Evolutionary conservation across 2,888 invertebrate genomes (phyloP), one percentile per base, ranked within the genome.

Genomic region (Drosophila pullipes): DNA sequence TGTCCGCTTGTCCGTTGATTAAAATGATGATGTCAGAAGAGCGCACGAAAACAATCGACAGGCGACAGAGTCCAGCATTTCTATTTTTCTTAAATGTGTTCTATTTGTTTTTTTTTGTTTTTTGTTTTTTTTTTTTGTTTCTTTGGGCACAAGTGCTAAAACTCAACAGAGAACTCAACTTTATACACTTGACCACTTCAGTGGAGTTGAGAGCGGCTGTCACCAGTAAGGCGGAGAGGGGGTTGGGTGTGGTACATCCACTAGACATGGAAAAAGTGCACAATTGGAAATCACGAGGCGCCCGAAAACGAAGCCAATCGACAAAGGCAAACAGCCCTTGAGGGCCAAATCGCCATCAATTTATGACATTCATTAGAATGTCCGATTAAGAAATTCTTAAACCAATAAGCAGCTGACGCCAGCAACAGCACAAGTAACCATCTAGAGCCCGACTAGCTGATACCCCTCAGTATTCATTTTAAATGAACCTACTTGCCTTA

Each of bases 321-420:
- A 60, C 72, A 58, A 5, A 22, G 58, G 44, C 35, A n/a, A 54
- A 30, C 28, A 47, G 44, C 54, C 81, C 62, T 70, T 59, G 50
- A 66, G 71, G 62, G 70, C 37, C 28, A 35, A 11, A 7, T 28
- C 70, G 76, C 91, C 88, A 92, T 91, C 92, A 92, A 92, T 92
- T 92, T 92, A 92, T 92, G 93, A 92, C 92, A 92, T 92, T 92
- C 93, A 92, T 92, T 92, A 92, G 92, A 92, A 91, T 86, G 92
- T 90, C 91, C 91, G 92, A 92, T 92, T 92, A 92, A 87, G 91
- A 88, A 91, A 91, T 91, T 78, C 88, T 81, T 68, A 75, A 79
- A 28, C 74, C 31, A 44, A 82, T 81, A 85, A 88, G 88, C 92
- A 92, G 92, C 91, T 92, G 91, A 92, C 91, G 92, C 91, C 85